These are phyloP conservation scores for Ectemnius continuus DNA, from an alignment of 2,888 invertebrate genomes.

Conservation along the genomic window DNA sequence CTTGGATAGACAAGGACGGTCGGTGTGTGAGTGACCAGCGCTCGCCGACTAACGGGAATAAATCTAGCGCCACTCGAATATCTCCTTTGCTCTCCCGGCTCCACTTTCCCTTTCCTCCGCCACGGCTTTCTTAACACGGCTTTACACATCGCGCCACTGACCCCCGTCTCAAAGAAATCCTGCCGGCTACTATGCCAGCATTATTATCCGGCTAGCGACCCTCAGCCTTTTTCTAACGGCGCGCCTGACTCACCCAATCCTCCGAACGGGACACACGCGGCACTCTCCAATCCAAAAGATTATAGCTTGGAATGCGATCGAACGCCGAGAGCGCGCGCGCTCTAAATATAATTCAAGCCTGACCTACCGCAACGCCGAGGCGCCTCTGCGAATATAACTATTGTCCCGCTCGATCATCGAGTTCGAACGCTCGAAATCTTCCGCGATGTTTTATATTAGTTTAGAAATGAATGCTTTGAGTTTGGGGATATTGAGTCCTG, in stretches of 20 bases:
- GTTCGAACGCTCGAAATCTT: conserved; percentile 38
- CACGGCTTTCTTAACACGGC: not conserved
- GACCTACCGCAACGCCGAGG: conserved; percentile 48
- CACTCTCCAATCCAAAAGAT: conserved; percentile 41
- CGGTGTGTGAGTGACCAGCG: conserved; percentile 3
- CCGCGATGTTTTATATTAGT: too few species aligned
- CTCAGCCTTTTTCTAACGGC: too few species aligned
- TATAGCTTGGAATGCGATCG: conserved; percentile 30
- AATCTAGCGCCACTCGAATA: conserved; percentile 35
- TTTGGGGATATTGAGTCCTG: too few species aligned
- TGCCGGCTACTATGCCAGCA: too few species aligned
- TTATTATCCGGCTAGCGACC: too few species aligned
- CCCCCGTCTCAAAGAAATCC: too few species aligned
- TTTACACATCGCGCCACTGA: too few species aligned
- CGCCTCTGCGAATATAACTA: conserved; percentile 21
- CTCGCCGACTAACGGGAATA: conserved; percentile 35
- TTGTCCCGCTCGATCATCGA: conserved; percentile 30
- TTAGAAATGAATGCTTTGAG: too few species aligned
- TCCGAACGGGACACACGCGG: too few species aligned
- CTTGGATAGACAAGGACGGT: conserved; percentile 41
- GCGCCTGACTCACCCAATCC: too few species aligned
- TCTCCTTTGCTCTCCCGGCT: conserved; percentile 9
- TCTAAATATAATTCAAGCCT: conserved; percentile 49
- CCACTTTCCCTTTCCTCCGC: conserved; percentile 24
- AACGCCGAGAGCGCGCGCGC: conserved; percentile 28